Conservation (phyloP, 2,888 invertebrate genomes). For the Drosophila formosana region DNA sequence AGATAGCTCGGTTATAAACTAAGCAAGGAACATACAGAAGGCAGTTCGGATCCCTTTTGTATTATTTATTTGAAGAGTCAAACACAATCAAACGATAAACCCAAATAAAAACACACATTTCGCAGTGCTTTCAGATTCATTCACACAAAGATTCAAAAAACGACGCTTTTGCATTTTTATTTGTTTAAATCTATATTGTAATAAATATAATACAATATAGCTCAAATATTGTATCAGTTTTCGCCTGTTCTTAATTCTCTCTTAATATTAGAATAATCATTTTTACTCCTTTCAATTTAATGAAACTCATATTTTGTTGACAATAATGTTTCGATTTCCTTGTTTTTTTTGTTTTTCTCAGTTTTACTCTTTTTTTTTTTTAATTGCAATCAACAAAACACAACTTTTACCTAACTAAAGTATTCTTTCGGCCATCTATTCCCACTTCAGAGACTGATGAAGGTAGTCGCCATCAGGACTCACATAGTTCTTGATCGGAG, state of each 20-base stretch:
- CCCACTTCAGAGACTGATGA: slow-evolving; percentile 93
- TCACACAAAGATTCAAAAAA: slow-evolving; percentile 17
- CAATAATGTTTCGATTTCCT: not conserved
- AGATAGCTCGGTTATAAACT: slow-evolving; percentile 32
- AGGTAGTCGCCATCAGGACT: slow-evolving; percentile 96
- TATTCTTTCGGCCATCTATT: slow-evolving; percentile 80
- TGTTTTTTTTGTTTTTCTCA: too few species aligned
- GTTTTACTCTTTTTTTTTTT: slow-evolving; percentile 14
- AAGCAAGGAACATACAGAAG: slow-evolving; percentile 32
- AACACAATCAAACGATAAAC: slow-evolving; percentile 23
- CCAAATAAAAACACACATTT: slow-evolving; percentile 30
- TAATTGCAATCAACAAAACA: slow-evolving; percentile 40
- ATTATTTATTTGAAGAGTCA: slow-evolving; percentile 65
- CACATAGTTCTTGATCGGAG: slow-evolving; percentile 92
- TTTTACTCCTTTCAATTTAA: too few species aligned
- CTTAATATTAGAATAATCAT: too few species aligned
- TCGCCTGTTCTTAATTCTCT: not conserved
- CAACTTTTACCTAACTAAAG: slow-evolving; percentile 42
- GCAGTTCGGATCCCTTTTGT: slow-evolving; percentile 34
- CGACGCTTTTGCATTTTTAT: slow-evolving; percentile 42
- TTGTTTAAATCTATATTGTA: slow-evolving; percentile 55
- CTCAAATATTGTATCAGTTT: not conserved
- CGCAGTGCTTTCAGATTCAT: slow-evolving; percentile 48
- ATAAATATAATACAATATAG: slow-evolving; percentile 50
- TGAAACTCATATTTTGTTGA: too few species aligned